A percentile compares a stretch with the other conserved stretches of the same genome.
Conservation (phyloP, 1,140 invertebrate species). For the Dysdera silvatica region DNA sequence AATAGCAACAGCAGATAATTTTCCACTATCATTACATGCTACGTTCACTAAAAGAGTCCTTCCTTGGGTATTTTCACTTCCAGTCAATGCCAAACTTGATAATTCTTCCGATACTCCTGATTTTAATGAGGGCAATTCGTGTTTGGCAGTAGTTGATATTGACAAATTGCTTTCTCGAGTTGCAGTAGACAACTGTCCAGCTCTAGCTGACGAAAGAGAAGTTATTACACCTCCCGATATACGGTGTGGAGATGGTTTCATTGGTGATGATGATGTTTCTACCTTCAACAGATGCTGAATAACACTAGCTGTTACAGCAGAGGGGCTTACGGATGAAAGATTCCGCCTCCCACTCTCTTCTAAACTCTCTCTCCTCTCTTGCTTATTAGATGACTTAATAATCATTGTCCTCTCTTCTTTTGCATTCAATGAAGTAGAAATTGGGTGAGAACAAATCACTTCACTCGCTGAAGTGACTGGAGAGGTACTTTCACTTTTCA, state of each 20-base stretch:
- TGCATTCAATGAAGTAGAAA: not conserved
- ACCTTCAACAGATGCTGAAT: slow-evolving; percentile 25
- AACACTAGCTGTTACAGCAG: slow-evolving; percentile 25
- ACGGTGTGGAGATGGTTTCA: slow-evolving; percentile 12
- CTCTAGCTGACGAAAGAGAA: slow-evolving; percentile 22
- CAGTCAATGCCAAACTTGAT: too few species aligned
- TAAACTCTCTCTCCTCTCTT: too few species aligned
- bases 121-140: too few species aligned
- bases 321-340: slow-evolving; percentile 13
- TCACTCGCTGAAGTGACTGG: not conserved
- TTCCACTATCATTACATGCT: too few species aligned
- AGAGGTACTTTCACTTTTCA: not conserved
- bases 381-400: not conserved
- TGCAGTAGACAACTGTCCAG: too few species aligned
- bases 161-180: too few species aligned
- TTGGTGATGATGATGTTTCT: slow-evolving; percentile 9
- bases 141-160: too few species aligned
- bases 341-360: too few species aligned
- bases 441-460: not conserved
- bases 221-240: slow-evolving; percentile 23
- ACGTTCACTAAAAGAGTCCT: too few species aligned
- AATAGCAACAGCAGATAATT: not conserved
- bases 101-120: too few species aligned
- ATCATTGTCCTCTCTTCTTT: not conserved
- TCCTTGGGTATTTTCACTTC: too few species aligned